Base-by-base conservation (phyloP, 2,113 vertebrate species). In the Thermophis baileyi region DNA sequence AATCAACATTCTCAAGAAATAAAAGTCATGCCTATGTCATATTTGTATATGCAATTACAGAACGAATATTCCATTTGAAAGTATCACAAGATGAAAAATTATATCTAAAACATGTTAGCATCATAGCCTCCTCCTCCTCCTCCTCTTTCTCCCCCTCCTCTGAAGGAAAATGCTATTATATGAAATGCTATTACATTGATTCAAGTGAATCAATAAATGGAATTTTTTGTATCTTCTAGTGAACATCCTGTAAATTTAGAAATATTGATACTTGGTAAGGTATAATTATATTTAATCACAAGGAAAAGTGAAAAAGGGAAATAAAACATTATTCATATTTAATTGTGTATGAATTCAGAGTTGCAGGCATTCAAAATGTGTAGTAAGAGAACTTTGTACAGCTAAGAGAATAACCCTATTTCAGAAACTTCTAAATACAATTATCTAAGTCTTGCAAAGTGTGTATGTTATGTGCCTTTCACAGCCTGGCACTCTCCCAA, bases 211-310 rank as follows among this genome's bases (percentile, higher is more conserved):
- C 97, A 98, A 97, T 96, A 98, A 98, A 97, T 97, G 97, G 97
- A 98, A 97, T 96, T 96, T 97, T 97, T 97, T 95, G 96, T 97
- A 96, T 97, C 95, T 98, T 96, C 96, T 96, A 97, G 96, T 0
- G 81, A 98, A 97, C 97, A 98, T 98, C 97, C 97, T 98, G 97
- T 97, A 97, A 98, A 98, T 98, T 98, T 97, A 98, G 97, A 98
- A 98, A 98, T 98, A 98, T 98, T 98, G 98, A 98, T 97, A 97
- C 97, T 96, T 98, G 97, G 96, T 96, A 98, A 97, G 97, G 97
- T 98, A 97, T 97, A 98, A 98, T 98, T 98, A 98, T 97, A 97
- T 97, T 97, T 96, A 97, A 97, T 95, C 96, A 92, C 93, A 96
- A 93, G 51, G 63, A 95, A 96, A 89, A 54, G 74, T 94, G 89